Evolutionary conservation across 2,888 invertebrate species (phyloP).

Genomic region (Beris chalybata): DNA sequence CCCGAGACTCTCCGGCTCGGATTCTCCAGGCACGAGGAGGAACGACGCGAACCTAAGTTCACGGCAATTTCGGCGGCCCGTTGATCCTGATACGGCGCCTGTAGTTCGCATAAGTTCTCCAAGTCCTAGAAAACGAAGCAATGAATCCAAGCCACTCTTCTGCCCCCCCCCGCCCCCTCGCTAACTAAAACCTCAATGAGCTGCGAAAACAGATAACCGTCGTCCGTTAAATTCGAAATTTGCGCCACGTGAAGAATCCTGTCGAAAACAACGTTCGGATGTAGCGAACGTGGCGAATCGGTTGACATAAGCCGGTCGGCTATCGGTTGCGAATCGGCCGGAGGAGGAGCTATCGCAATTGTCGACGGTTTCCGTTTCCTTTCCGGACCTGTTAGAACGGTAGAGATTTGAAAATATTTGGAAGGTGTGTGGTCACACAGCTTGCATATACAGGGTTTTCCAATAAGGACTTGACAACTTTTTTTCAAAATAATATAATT

Average conservation of each 20-base stretch:
- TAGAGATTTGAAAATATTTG: neutral
- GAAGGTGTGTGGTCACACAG: too few species aligned
- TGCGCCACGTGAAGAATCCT: constrained; percentile 48
- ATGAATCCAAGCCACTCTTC: neutral
- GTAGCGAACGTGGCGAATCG: constrained; percentile 49
- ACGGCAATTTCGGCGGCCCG: constrained; percentile 49
- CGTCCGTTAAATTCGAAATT: constrained; percentile 18
- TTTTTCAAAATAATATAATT: too few species aligned
- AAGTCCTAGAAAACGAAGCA: constrained; percentile 44
- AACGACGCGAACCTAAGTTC: constrained; percentile 43
- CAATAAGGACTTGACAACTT: too few species aligned
- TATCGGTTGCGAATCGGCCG: too few species aligned
- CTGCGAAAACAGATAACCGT: constrained; percentile 49
- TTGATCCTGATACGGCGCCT: constrained; percentile 48
- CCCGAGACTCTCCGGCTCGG: constrained; percentile 39
- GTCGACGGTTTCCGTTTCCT: constrained; percentile 3
- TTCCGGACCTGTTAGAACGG: neutral
- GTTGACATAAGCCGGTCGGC: constrained; percentile 43
- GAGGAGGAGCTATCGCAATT: too few species aligned
- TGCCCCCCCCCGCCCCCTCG: neutral
- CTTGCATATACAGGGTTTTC: too few species aligned
- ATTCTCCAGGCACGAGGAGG: constrained; percentile 31
- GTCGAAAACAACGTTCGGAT: constrained; percentile 48
- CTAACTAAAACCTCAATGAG: constrained; percentile 45
- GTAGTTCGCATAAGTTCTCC: constrained; percentile 50